Conservation (phyloP, 2,113 vertebrate species). For the Saimiri boliviensis region DNA sequence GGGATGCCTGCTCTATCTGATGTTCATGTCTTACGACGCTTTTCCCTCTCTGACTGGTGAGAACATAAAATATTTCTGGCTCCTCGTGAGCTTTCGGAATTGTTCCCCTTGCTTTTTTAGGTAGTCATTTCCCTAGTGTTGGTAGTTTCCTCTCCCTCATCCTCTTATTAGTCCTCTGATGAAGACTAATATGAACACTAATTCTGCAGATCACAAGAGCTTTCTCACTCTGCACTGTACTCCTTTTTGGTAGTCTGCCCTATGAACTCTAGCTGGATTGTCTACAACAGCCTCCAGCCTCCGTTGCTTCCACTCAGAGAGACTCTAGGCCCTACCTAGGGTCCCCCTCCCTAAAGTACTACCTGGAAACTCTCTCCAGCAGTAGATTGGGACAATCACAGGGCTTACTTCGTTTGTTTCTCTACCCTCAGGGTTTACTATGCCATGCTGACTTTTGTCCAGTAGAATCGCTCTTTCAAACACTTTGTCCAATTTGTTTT, state of each 20-base stretch:
- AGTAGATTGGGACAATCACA: background rate
- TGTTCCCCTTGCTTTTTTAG: background rate
- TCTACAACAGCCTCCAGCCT: background rate
- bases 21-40: accelerated
- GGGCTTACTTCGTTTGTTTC: background rate
- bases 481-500: background rate
- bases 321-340: too few relatives aligned
- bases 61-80: background rate
- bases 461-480: background rate
- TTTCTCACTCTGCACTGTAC: background rate
- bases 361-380: background rate
- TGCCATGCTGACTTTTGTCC: background rate
- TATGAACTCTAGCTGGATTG: background rate
- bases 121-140: background rate
- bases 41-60: background rate
- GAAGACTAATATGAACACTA: background rate
- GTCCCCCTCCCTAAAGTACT: background rate
- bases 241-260: background rate
- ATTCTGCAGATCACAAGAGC: background rate
- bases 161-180: background rate
- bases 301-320: background rate
- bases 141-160: background rate
- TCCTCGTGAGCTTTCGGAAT: background rate
- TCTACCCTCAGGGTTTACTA: background rate
- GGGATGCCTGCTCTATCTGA: too few relatives aligned